These are phyloP conservation scores for Chrysaora quinquecirrha DNA, from an alignment of 30 jellyfish, hydroid and myxozoan genomes.

Conservation along the genomic window DNA sequence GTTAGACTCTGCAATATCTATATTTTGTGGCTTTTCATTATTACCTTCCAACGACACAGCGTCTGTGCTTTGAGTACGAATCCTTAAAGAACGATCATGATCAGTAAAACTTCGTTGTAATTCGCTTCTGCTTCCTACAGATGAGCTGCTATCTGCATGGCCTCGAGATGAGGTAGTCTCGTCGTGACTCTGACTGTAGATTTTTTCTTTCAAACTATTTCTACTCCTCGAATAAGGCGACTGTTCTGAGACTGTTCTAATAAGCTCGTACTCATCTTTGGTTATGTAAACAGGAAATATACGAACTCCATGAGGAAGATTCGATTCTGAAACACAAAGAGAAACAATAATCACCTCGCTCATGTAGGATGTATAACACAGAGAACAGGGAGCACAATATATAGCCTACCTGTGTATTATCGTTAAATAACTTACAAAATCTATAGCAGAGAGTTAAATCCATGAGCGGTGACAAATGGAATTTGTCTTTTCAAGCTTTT, in stretches of 20 bases:
- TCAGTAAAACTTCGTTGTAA: neutral
- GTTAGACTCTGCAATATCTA: neutral
- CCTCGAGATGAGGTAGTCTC: neutral
- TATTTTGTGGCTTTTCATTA: neutral
- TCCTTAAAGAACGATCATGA: neutral
- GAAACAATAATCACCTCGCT: too few species aligned
- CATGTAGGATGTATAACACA: too few species aligned
- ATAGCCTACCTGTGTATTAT: too few species aligned
- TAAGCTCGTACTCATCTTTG: slow-evolving; percentile 18
- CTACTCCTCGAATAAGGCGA: slow-evolving; percentile 56
- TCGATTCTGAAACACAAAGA: slow-evolving; percentile 25
- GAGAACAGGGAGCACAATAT: too few species aligned
- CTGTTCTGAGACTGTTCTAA: slow-evolving; percentile 13
- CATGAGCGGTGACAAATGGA: too few species aligned
- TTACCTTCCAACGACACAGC: neutral
- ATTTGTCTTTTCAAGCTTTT: too few species aligned
- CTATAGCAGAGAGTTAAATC: too few species aligned
- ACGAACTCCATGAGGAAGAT: slow-evolving; percentile 82
- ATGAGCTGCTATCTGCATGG: neutral
- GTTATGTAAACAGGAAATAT: slow-evolving; percentile 57
- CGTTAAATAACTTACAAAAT: too few species aligned
- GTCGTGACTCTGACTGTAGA: neutral
- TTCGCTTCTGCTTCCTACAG: neutral
- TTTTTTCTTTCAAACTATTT: neutral
- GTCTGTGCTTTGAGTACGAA: neutral